Evolutionary conservation across 2,113 vertebrate genomes (phyloP).

Genomic region (Andinoacara biseriatus): DNA sequence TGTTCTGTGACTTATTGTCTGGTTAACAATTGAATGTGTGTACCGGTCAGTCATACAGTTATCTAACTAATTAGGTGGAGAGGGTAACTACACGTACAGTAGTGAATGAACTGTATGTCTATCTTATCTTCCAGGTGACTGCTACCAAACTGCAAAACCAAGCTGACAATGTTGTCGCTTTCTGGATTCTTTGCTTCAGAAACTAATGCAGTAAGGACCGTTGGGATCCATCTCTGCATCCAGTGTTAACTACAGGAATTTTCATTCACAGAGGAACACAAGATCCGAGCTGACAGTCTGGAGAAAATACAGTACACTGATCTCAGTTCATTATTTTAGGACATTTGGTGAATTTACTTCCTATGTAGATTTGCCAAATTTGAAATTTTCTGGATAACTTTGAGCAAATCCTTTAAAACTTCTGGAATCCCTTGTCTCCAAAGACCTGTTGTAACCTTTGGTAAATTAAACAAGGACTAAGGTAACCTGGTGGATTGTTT

Average conservation of each 20-base stretch:
- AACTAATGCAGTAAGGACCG: conserved; percentile 14
- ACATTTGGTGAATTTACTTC: not conserved
- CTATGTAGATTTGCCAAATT: not conserved
- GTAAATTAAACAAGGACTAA: not conserved
- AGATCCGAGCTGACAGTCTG: conserved; percentile 15
- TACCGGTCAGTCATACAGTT: not conserved
- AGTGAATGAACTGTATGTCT: conserved; percentile 26
- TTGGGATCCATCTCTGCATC: conserved; percentile 7
- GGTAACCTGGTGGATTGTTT: conserved; percentile 14
- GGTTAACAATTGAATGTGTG: conserved; percentile 1
- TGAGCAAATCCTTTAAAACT: not conserved
- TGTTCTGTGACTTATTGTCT: conserved; percentile 8
- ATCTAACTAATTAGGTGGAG: not conserved
- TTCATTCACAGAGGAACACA: conserved; percentile 9
- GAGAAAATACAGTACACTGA: conserved; percentile 16
- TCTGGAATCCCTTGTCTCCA: not conserved
- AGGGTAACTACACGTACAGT: not conserved
- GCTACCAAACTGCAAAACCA: conserved; percentile 11
- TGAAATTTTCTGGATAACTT: not conserved
- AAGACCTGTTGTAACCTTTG: not conserved
- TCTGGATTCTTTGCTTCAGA: conserved; percentile 36
- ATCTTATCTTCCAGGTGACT: conserved; percentile 67
- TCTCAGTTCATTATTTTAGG: not conserved
- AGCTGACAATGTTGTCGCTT: conserved; percentile 2
- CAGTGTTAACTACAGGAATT: conserved; percentile 11